Conservation (phyloP, 1,140 invertebrate species). For the Hypothenemus hampei region DNA sequence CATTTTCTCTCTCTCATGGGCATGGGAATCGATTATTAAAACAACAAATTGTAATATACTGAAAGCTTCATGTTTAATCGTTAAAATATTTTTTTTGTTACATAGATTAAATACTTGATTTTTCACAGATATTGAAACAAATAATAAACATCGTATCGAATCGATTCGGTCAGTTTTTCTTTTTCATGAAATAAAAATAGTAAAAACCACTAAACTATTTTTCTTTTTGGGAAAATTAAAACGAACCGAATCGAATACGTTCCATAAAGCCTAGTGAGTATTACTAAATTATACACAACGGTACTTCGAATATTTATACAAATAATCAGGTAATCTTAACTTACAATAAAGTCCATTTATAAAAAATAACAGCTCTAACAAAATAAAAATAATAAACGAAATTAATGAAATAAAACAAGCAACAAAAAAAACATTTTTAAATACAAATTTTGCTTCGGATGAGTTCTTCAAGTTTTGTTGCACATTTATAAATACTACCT, state of each 20-base stretch:
- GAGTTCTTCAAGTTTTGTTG: slow-evolving; percentile 1
- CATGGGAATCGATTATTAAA: background rate
- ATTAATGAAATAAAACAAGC: too few relatives aligned
- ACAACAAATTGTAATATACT: slow-evolving; percentile 27
- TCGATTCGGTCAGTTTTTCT: slow-evolving; percentile 6
- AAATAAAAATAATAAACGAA: slow-evolving; percentile 33
- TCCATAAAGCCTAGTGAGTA: slow-evolving; percentile 37
- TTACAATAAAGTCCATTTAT: slow-evolving; percentile 38
- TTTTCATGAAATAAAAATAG: slow-evolving; percentile 10
- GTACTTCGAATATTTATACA: slow-evolving; percentile 39
- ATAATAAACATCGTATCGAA: slow-evolving; percentile 23
- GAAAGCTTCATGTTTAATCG: slow-evolving; percentile 37
- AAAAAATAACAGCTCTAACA: slow-evolving; percentile 41
- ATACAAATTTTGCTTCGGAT: background rate
- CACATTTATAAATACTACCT: slow-evolving; percentile 1
- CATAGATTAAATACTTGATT: slow-evolving; percentile 37
- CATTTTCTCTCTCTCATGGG: too few relatives aligned
- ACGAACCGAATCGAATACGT: slow-evolving; percentile 1
- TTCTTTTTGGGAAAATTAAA: too few relatives aligned
- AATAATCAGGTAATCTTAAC: slow-evolving; percentile 38
- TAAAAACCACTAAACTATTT: slow-evolving; percentile 38
- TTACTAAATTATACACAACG: slow-evolving; percentile 29
- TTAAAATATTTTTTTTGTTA: slow-evolving; percentile 33
- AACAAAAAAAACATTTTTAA: slow-evolving; percentile 30
- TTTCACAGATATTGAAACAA: slow-evolving; percentile 28